phyloP scores from a whole-genome alignment of 2,888 invertebrate species.

The Meliscaeva auricollis region DNA sequence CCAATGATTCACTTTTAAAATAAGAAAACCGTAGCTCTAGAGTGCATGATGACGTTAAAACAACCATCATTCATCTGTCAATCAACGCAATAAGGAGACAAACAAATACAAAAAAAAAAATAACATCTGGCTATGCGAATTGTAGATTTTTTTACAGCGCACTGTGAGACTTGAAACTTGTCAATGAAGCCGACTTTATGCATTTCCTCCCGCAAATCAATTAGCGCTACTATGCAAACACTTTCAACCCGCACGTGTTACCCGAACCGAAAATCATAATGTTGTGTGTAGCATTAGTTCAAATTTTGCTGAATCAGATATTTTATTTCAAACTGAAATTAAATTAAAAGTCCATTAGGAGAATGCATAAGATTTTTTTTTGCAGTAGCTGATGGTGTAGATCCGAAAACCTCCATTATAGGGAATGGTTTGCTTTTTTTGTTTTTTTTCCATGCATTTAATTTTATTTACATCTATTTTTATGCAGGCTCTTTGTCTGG shows the following conservation, averaged over 20 bases:
- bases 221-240: background rate
- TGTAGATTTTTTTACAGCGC: background rate
- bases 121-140: background rate
- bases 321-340: background rate
- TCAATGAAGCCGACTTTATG: constrained; percentile 24
- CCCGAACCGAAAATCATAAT: constrained; percentile 14
- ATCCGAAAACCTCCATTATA: constrained; percentile 11
- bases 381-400: constrained; percentile 25
- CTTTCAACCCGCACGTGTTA: constrained; percentile 25
- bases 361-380: background rate
- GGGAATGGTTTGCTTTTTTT: constrained; percentile 24
- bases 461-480: constrained; percentile 60
- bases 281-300: constrained; percentile 1
- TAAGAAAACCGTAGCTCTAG: background rate
- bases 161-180: constrained; percentile 9
- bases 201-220: constrained; percentile 47
- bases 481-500: constrained; percentile 61
- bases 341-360: constrained; percentile 65
- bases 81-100: constrained; percentile 16
- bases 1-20: constrained; percentile 26
- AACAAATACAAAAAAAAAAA: background rate
- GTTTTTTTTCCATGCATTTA: constrained; percentile 17
- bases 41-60: constrained; percentile 35
- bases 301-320: background rate
- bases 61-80: constrained; percentile 47